Percentiles rank a stretch among this genome's conserved stretches.
Conservation (phyloP, 2,113 vertebrate species). For the Ciconia stormi region DNA sequence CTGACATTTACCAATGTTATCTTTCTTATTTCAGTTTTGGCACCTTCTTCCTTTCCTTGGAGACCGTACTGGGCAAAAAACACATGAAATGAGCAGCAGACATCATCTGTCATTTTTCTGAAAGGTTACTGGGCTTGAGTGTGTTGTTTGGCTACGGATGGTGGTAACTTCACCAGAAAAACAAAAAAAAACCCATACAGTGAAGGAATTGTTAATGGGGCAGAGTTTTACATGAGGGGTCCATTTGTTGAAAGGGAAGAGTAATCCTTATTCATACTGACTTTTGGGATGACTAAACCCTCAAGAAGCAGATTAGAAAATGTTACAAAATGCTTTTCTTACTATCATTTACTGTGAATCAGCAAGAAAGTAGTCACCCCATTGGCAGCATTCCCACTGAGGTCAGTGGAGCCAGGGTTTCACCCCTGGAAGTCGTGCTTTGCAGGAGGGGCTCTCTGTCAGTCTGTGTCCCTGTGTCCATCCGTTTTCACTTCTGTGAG, state of each 20-base stretch:
- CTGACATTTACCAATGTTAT: conserved; percentile 74
- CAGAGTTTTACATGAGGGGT: not conserved
- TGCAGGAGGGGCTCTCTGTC: not conserved
- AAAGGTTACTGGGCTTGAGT: conserved; percentile 47
- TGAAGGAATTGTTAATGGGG: not conserved
- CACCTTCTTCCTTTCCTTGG: conserved; percentile 16
- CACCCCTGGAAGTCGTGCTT: not conserved
- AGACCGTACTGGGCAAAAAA: not conserved
- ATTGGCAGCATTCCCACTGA: not conserved
- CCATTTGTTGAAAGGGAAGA: not conserved
- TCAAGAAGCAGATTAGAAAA: conserved; percentile 3
- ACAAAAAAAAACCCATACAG: not conserved
- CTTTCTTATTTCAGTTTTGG: conserved; percentile 75
- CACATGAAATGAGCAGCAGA: conserved; percentile 29
- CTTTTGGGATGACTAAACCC: conserved; percentile 37
- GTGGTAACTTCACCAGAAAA: conserved; percentile 44
- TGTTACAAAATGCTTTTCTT: not conserved
- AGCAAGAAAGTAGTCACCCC: not conserved
- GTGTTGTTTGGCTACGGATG: conserved; percentile 36
- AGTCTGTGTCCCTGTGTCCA: not conserved
- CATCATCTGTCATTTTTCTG: conserved; percentile 38
- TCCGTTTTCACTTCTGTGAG: not conserved
- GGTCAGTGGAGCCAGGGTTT: not conserved
- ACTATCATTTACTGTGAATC: not conserved
- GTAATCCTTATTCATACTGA: not conserved